Evolutionary conservation across 2,113 vertebrate genomes (phyloP).

Genomic region (Xenopus laevis): DNA sequence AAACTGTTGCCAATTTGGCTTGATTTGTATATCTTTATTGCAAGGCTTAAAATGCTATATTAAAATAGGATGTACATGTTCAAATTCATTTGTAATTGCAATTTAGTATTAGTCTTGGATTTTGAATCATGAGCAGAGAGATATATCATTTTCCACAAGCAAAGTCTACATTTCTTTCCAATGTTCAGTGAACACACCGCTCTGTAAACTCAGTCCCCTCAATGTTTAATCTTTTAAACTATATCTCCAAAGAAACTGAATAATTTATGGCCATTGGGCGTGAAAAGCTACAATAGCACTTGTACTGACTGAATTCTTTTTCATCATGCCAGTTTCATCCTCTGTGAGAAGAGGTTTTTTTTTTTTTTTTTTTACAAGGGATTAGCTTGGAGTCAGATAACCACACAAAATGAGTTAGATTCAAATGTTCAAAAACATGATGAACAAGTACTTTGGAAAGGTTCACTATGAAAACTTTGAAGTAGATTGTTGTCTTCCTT

Average conservation of each 20-base stretch:
- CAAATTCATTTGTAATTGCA: constrained; percentile 9
- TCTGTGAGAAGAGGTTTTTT: constrained; percentile 21
- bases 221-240: constrained; percentile 44
- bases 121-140: constrained; percentile 27
- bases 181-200: constrained; percentile 11
- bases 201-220: constrained; percentile 38
- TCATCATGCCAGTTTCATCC: constrained; percentile 33
- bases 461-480: constrained; percentile 24
- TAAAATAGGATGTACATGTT: not conserved
- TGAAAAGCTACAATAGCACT: constrained; percentile 32
- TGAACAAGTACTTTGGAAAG: constrained; percentile 29
- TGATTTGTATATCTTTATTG: no score
- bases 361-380: constrained; percentile 43
- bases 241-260: constrained; percentile 39
- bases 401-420: constrained; percentile 42
- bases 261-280: constrained; percentile 42
- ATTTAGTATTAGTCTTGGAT: constrained; percentile 3
- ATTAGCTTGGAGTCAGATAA: constrained; percentile 40
- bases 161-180: constrained; percentile 14
- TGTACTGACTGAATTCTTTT: constrained; percentile 35
- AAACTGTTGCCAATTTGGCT: no score
- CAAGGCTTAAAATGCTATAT: not conserved
- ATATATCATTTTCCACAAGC: constrained; percentile 28
- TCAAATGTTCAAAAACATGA: constrained; percentile 30
- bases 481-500: no score